These are phyloP conservation scores for Gryon sp. DNA, from an alignment of 1,140 invertebrate genomes.

Conservation along the genomic window DNA sequence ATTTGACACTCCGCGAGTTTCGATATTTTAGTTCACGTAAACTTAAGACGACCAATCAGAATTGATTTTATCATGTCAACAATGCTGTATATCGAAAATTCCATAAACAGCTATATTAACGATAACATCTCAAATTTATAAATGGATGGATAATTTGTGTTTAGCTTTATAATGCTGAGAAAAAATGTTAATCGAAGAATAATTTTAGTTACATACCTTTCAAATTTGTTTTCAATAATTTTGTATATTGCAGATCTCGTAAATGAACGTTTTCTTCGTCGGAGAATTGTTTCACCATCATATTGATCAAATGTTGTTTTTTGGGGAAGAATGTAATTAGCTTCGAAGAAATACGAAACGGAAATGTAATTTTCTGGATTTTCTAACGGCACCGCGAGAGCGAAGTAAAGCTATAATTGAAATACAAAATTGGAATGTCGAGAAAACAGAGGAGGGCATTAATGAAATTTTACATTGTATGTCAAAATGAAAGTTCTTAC, in stretches of 20 bases:
- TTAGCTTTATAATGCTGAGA: too few species aligned
- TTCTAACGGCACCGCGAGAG: slow-evolving; percentile 85
- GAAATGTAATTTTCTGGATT: slow-evolving; percentile 85
- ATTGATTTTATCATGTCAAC: too few species aligned
- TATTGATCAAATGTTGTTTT: slow-evolving; percentile 72
- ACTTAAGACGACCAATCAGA: too few species aligned
- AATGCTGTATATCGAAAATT: too few species aligned
- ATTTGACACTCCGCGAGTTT: too few species aligned
- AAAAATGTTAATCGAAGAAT: too few species aligned
- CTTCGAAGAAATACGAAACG: slow-evolving; percentile 87
- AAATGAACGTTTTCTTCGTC: slow-evolving; percentile 66
- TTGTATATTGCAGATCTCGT: slow-evolving; percentile 71
- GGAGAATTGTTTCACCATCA: slow-evolving; percentile 50
- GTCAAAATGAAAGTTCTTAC: slow-evolving; percentile 62
- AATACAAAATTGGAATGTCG: slow-evolving; percentile 21
- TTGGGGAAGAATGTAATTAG: slow-evolving; percentile 82
- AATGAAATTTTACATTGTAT: slow-evolving; percentile 33
- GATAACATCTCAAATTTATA: too few species aligned
- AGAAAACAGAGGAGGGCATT: slow-evolving; percentile 22
- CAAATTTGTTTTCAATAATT: slow-evolving; percentile 72
- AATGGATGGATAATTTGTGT: too few species aligned
- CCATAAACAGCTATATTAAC: too few species aligned
- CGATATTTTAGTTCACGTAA: too few species aligned
- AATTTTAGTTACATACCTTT: slow-evolving; percentile 63
- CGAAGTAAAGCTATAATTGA: slow-evolving; percentile 81